Evolutionary conservation across 2,888 invertebrate species (phyloP).

Genomic region (Troides helena): DNA sequence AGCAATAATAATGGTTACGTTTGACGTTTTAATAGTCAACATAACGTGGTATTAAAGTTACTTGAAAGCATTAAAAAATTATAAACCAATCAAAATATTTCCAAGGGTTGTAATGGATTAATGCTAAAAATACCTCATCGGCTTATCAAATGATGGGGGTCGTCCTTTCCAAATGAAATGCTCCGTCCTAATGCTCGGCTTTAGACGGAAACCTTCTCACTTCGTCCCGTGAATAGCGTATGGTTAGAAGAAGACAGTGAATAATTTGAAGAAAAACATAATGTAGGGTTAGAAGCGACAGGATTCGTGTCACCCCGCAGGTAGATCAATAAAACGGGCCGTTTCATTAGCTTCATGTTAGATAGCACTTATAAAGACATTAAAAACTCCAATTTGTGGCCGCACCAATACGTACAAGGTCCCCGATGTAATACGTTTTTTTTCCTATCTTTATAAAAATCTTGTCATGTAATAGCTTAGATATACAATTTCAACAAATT

Average conservation of each 20-base stretch:
- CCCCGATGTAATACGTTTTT: conserved; percentile 44
- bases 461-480: conserved; percentile 16
- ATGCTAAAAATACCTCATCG: conserved; percentile 69
- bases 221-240: conserved; percentile 37
- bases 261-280: conserved; percentile 72
- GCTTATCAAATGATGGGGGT: conserved; percentile 77
- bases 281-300: conserved; percentile 66
- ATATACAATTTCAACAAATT: conserved; percentile 21
- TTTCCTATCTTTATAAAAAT: conserved; percentile 19
- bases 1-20: neutral
- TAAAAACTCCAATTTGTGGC: conserved; percentile 61
- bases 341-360: conserved; percentile 74
- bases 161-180: conserved; percentile 71
- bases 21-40: neutral
- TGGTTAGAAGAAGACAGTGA: conserved; percentile 50
- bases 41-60: neutral
- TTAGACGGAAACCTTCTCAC: conserved; percentile 46
- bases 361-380: conserved; percentile 79
- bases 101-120: conserved; percentile 63
- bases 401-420: conserved; percentile 42
- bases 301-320: conserved; percentile 72
- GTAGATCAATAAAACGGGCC: conserved; percentile 76
- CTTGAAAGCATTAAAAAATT: conserved; percentile 5
- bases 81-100: conserved; percentile 50
- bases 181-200: conserved; percentile 60